phyloP scores from a whole-genome alignment of 2,113 vertebrate genomes.

The Oncorhynchus clarkii region DNA sequence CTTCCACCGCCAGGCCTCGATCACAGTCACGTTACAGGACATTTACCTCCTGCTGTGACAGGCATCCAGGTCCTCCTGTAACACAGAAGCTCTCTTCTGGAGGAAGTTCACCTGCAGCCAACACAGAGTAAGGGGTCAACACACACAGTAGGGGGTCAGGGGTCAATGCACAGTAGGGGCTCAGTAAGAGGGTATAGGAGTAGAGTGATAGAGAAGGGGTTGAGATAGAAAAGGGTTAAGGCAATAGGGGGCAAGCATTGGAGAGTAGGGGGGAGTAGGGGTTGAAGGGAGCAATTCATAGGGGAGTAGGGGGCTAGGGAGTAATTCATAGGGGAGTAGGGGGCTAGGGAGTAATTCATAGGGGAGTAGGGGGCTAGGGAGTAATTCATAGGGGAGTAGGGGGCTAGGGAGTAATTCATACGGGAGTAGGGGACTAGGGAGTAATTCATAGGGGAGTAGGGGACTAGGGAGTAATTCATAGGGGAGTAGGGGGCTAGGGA shows the following conservation, averaged over 20 bases:
- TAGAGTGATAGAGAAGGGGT: neutral
- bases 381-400: neutral
- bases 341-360: neutral
- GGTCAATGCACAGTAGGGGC: conserved; percentile 22
- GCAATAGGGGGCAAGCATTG: conserved; percentile 38
- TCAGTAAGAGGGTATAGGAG: neutral
- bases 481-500: conserved; percentile 26
- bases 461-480: neutral
- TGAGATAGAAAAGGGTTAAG: conserved; percentile 57
- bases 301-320: conserved; percentile 36
- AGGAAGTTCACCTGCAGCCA: conserved; percentile 85
- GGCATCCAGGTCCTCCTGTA: conserved; percentile 83
- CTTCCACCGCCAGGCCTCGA: neutral
- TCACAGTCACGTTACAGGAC: neutral
- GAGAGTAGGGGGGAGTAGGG: conserved; percentile 43
- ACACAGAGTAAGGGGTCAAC: conserved; percentile 21
- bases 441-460: neutral
- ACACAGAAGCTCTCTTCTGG: conserved; percentile 84
- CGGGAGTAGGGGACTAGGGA: no score
- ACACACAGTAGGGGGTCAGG: neutral
- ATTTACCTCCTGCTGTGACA: conserved; percentile 75
- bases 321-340: conserved; percentile 45
- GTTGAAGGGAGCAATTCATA: conserved; percentile 51
- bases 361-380: no score
- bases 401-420: neutral